phyloP scores from a whole-genome alignment of 1,140 invertebrate species.

The Pachypeltis micranthus region DNA sequence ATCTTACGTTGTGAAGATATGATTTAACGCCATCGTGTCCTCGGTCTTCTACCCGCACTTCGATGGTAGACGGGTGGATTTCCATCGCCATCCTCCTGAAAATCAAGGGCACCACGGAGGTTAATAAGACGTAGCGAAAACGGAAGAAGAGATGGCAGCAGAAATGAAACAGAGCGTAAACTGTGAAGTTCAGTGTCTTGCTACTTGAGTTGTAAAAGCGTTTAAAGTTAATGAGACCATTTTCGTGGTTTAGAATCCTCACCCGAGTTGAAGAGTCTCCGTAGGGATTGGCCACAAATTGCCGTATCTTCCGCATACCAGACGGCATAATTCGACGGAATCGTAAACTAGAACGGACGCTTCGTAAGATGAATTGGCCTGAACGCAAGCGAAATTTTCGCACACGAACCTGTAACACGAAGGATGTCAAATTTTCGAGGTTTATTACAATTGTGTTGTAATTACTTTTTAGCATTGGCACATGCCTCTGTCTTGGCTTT shows the following conservation, averaged over 20 bases:
- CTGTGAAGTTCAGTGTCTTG: no score
- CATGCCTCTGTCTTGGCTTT: no score
- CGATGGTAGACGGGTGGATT: background rate
- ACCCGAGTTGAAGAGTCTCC: conserved; percentile 23
- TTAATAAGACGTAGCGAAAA: no score
- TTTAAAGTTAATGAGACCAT: no score
- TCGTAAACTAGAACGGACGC: background rate
- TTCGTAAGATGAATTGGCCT: background rate
- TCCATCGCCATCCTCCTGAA: background rate
- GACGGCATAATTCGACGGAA: conserved; percentile 41
- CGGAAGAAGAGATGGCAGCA: no score
- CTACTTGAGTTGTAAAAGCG: no score
- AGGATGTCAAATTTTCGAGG: no score
- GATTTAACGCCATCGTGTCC: background rate
- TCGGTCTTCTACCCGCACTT: background rate
- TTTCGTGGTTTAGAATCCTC: no score
- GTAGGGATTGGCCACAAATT: conserved; percentile 60
- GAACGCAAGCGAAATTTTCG: background rate
- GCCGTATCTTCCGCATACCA: conserved; percentile 52
- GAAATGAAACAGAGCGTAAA: no score
- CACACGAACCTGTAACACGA: background rate
- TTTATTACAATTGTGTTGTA: no score
- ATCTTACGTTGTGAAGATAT: background rate
- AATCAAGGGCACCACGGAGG: no score
- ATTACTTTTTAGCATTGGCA: no score